Base-by-base conservation (phyloP, 2,113 vertebrate genomes). In the Prochilodus magdalenae region DNA sequence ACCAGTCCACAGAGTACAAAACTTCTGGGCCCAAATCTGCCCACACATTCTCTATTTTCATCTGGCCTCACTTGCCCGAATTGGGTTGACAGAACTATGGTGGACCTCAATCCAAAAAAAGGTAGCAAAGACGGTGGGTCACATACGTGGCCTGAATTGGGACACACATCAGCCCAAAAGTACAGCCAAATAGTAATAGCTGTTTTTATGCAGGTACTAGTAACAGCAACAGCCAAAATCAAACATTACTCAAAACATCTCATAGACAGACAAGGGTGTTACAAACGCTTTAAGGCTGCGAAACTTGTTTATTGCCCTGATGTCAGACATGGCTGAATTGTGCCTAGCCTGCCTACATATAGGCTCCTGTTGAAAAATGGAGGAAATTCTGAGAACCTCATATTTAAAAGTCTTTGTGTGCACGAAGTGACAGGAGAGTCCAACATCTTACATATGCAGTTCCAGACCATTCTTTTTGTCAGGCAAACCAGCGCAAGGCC, bases 391-490 rank as follows among this genome's bases (percentile, higher is more conserved):
- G 13, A 65, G 30, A 67, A 20, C 5, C n/a, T 67, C 16, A 47
- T 29, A 20, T 63, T 63, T 76, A 36, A n/a, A n/a, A 36, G 49
- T 55, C 30, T 51, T 15, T 33, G 26, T 65, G 63, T 36, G 29
- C 10, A 36, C 29, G n/a, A n/a, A n/a, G n/a, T n/a, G n/a, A n/a
- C n/a, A n/a, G n/a, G n/a, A n/a, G n/a, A n/a, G n/a, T 79, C 26
- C 51, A n/a, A 57, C 15, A 69, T 55, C 63, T 66, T 53, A 67
- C 59, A 27, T 79, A 29, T 70, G 47, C 22, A 70, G 76, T 53
- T n/a, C n/a, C 49, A 36, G 76, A 57, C 14, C n/a, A n/a, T 22
- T 69, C 29, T 70, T 4, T 53, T 33, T 57, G 27, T 55, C 47
- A 69, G n/a, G 29, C 65, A 70, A 79, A 70, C n/a, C 65, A 69